Base-by-base conservation (phyloP, 2,113 vertebrate species). In the Phylloscopus trochiloides region DNA sequence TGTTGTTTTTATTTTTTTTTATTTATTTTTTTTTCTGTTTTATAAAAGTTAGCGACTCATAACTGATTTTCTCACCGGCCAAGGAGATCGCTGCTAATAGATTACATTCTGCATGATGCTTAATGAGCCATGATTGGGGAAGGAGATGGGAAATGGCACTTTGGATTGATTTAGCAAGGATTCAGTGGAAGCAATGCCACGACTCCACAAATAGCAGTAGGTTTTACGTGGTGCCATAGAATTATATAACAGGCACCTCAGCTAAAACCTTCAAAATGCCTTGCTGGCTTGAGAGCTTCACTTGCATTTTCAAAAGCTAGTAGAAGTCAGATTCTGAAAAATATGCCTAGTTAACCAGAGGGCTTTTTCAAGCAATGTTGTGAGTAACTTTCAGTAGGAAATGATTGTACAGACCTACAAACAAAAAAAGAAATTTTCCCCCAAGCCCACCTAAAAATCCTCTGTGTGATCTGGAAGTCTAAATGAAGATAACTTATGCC, bases 91-190 rank as follows among this genome's bases (percentile, higher is more conserved):
- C 77, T 91, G 86, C 73, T 97, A 94, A 95, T 92, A 90, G 91
- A 94, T 96, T 95, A 92, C 71, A 79, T 95, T 96, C 83, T 94
- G 76, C 67, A 84, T 62, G 78, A 78, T 95, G 94, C 93, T 92
- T 96, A 94, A 97, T 96, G 81, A 96, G 87, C 79, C 92, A 85
- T 94, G 79, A 92, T 95, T 96, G 94, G 94, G 88, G 93, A 88
- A 88, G 51, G 58, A 95, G 88, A 92, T 67, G 67, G 66, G 50
- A 88, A 95, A 93, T 67, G 67, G 80, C 57, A 92, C 68, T 73
- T 86, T 43, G 76, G 68, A 91, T 92, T 80, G 68, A 91, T 96
- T 94, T 61, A 84, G 80, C 26, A 91, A 86, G 65, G 63, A 68
- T 36, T 91, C 85, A 34, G 61, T 38, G 43, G 54, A 84, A 65